Conservation (phyloP, 2,888 invertebrate genomes). For the Epistrophella euchroma region DNA sequence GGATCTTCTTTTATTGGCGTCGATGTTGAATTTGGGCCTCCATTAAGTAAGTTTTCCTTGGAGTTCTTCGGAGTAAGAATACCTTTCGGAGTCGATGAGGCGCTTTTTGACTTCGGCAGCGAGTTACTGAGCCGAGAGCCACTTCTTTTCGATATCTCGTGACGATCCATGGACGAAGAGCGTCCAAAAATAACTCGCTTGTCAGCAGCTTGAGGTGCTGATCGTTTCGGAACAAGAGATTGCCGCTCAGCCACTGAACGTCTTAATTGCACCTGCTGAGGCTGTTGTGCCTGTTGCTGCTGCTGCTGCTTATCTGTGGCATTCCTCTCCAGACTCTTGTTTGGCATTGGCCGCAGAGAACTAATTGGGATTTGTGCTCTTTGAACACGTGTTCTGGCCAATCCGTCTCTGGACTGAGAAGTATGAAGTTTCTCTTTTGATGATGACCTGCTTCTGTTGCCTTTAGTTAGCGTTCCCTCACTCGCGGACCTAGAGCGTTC, state of each 20-base stretch:
- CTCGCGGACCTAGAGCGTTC: slow-evolving; percentile 54
- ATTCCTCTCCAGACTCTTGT: slow-evolving; percentile 68
- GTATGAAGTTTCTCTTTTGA: slow-evolving; percentile 77
- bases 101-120: slow-evolving; percentile 66
- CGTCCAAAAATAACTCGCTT: slow-evolving; percentile 78
- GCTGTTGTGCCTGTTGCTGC: slow-evolving; percentile 27
- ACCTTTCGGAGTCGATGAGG: slow-evolving; percentile 66
- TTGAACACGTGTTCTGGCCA: slow-evolving; percentile 76
- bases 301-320: slow-evolving; percentile 54
- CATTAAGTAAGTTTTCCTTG: slow-evolving; percentile 77
- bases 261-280: slow-evolving; percentile 71
- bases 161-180: slow-evolving; percentile 81
- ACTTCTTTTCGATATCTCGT: slow-evolving; percentile 79
- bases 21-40: slow-evolving; percentile 78
- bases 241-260: slow-evolving; percentile 79
- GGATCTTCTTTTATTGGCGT: slow-evolving; percentile 77
- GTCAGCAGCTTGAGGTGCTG: slow-evolving; percentile 71
- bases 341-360: slow-evolving; percentile 69
- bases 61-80: slow-evolving; percentile 76
- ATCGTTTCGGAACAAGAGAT: slow-evolving; percentile 80
- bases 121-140: slow-evolving; percentile 62
- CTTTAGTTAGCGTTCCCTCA: slow-evolving; percentile 57
- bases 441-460: slow-evolving; percentile 71
- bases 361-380: slow-evolving; percentile 76
- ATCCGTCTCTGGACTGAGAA: slow-evolving; percentile 60